Percentiles rank a stretch among this genome's conserved stretches.
Evolutionary conservation across 2,113 vertebrate genomes (phyloP).

Genomic region (Acanthochromis polyacanthus): DNA sequence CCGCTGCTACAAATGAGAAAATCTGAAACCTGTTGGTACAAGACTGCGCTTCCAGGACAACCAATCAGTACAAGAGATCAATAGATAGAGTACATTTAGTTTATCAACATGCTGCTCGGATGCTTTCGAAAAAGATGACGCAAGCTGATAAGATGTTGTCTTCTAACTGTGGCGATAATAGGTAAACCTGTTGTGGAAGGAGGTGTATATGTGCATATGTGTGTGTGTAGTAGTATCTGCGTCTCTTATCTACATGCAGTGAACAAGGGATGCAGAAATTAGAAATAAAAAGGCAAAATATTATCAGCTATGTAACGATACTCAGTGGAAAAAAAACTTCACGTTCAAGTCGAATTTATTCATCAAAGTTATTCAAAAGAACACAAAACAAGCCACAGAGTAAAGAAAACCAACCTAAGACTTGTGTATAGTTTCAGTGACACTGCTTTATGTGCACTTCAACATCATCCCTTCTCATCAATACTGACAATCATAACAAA

Average conservation of each 20-base stretch:
- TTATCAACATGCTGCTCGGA: constrained; percentile 27
- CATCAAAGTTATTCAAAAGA: neutral
- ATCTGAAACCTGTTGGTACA: constrained; percentile 62
- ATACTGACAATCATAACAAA: constrained; percentile 59
- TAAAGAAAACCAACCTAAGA: constrained; percentile 18
- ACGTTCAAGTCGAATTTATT: no score
- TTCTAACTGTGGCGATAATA: constrained; percentile 29
- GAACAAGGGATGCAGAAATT: no score
- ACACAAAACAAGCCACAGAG: neutral
- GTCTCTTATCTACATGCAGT: no score
- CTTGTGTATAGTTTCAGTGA: constrained; percentile 17
- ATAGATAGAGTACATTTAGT: constrained; percentile 48
- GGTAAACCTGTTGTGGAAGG: neutral
- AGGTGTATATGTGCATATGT: constrained; percentile 8
- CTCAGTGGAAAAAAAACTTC: no score
- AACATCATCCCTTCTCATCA: constrained; percentile 29
- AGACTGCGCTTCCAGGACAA: constrained; percentile 27
- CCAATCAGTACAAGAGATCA: constrained; percentile 58
- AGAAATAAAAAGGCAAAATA: no score
- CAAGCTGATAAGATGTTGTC: constrained; percentile 38
- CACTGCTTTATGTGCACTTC: constrained; percentile 18
- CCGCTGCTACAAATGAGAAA: constrained; percentile 62
- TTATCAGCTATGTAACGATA: no score
- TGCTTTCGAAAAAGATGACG: constrained; percentile 34
- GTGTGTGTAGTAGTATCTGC: constrained; percentile 10